Evolutionary conservation across 2,113 vertebrate species (phyloP).

Genomic region (Diglossa brunneiventris): DNA sequence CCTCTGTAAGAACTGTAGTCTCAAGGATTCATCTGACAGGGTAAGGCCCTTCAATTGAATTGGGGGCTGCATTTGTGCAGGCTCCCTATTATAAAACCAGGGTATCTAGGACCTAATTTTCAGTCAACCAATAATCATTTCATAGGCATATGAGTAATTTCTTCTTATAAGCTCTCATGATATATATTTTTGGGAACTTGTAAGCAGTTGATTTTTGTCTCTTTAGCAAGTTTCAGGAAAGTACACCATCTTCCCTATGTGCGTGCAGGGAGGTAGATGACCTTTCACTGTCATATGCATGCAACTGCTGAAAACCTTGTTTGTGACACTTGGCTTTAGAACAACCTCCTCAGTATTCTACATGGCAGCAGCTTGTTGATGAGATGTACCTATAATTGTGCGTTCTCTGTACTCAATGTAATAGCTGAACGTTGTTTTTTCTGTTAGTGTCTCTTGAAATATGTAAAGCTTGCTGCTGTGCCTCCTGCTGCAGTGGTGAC

Average conservation of each 20-base stretch:
- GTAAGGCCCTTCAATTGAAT: rapidly evolving
- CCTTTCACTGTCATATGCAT: rapidly evolving
- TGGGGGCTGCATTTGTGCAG: background rate
- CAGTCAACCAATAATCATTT: background rate
- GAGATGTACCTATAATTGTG: background rate
- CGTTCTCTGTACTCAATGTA: background rate
- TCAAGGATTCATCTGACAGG: background rate
- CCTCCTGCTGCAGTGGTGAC: background rate
- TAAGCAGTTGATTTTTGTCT: background rate
- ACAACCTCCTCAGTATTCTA: background rate
- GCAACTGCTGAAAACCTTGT: background rate
- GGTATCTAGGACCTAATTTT: background rate
- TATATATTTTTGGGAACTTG: background rate
- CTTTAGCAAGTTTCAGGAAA: background rate
- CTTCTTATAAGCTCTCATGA: background rate
- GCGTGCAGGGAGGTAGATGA: background rate
- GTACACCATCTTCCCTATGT: background rate
- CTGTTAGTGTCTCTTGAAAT: background rate
- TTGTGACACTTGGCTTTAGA: background rate
- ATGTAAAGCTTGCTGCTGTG: background rate
- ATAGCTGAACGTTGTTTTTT: background rate
- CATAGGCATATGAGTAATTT: background rate
- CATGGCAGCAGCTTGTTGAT: background rate
- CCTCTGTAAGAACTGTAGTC: background rate
- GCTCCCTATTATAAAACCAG: background rate